These are phyloP conservation scores for Poeciliopsis presidionis DNA, from an alignment of 2,797 vertebrate species.

Conservation along the genomic window DNA sequence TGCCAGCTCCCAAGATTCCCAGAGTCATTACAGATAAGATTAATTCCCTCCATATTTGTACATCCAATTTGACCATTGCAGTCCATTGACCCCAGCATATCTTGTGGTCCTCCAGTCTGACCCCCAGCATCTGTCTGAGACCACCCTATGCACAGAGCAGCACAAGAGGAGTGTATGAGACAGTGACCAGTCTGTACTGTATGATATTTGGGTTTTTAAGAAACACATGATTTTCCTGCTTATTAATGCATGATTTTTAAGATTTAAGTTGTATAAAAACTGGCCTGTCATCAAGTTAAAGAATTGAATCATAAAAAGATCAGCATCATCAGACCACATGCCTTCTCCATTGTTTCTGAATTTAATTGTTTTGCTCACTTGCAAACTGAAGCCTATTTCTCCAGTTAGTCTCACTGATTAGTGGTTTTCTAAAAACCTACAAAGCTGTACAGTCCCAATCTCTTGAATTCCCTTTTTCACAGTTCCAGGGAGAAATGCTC, in stretches of 20 bases:
- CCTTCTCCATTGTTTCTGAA: not conserved
- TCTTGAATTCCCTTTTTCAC: not conserved
- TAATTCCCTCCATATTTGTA: slow-evolving; percentile 66
- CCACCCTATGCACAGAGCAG: slow-evolving; percentile 43
- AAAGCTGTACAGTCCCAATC: not conserved
- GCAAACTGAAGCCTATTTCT: not conserved
- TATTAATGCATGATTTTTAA: not conserved
- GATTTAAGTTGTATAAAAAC: not conserved
- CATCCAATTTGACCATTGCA: slow-evolving; percentile 62
- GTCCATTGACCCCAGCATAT: slow-evolving; percentile 60
- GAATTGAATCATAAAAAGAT: not conserved
- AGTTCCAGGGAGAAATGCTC: not conserved
- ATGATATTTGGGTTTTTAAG: not conserved
- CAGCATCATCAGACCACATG: not conserved
- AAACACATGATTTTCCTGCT: not conserved
- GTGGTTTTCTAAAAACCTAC: not conserved
- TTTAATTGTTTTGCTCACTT: not conserved
- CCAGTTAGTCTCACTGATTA: not conserved
- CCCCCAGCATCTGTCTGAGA: slow-evolving; percentile 57
- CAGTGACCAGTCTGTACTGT: slow-evolving; percentile 14
- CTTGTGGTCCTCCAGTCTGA: slow-evolving; percentile 46
- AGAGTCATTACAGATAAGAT: slow-evolving; percentile 61
- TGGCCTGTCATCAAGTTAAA: not conserved
- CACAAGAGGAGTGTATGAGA: slow-evolving; percentile 32
- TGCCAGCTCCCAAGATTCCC: slow-evolving; percentile 20